Evolutionary conservation across 2,888 invertebrate species (phyloP), one percentile per base, ranked within the genome.

Genomic region (Drosophila setosimentum): DNA sequence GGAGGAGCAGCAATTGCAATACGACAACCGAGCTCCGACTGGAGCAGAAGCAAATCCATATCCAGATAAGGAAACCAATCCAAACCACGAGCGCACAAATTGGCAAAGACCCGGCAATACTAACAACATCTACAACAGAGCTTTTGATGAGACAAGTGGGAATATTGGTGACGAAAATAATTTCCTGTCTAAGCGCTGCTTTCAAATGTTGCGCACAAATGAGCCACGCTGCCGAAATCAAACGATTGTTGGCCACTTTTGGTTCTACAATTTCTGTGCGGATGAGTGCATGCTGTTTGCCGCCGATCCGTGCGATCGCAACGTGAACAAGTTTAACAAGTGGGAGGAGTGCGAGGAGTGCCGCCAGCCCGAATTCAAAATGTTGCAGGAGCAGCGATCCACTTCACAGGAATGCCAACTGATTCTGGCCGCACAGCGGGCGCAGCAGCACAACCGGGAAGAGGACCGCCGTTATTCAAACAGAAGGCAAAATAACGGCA

Each of bases 61-160:
- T 16, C n/a, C 33, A 6, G 45, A 40, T 6, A 21, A 27, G 18
- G 50, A 69, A 18, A 16, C 8, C 11, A 33, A 16, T 16, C 33
- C 49, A 18, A n/a, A n/a, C n/a, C n/a, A n/a, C n/a, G 51, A 45
- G 13, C 50, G 45, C 7, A 21, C 5, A 33, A 18, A 62, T 13
- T 79, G 68, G 72, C 49, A 40, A 35, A 65, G 72, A 16, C n/a
- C 24, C 7, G 67, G 16, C 16, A 73, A 30, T 32, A 73, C 55
- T 53, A 73, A 24, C 50, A 78, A 72, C 33, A 24, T 8, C 1
- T 73, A 58, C 7, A 55, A 32, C 2, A 94, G 96, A 40, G 95
- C 95, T 4, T 95, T 95, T 10, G 95, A 95, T 88, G 94, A 57
- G 8, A 32, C 29, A 11, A 55, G 54, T 33, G 32, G 33, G 8